phyloP scores from a whole-genome alignment of 2,797 vertebrate species.

The Bufotes viridis region DNA sequence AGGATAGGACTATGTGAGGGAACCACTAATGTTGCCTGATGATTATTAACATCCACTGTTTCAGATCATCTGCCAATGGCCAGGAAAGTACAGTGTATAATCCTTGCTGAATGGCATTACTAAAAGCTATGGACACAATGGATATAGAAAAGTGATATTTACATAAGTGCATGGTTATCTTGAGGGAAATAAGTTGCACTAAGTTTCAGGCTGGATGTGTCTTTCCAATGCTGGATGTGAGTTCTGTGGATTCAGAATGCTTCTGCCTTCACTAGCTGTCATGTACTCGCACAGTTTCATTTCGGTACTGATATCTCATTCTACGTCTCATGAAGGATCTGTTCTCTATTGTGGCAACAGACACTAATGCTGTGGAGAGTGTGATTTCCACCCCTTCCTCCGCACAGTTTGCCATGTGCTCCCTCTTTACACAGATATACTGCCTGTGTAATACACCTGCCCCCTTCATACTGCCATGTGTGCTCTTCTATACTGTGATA shows the following conservation, averaged over 20 bases:
- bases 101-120: neutral
- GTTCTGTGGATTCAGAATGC: neutral
- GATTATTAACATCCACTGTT: neutral
- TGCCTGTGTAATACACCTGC: neutral
- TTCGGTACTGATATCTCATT: neutral
- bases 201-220: neutral
- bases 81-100: neutral
- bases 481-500: neutral
- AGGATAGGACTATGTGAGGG: neutral
- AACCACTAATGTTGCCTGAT: neutral
- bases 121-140: conserved; percentile 8
- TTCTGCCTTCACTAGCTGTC: too few species aligned
- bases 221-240: neutral
- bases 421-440: neutral
- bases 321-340: neutral
- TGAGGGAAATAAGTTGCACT: neutral
- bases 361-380: neutral
- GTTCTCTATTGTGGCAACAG: neutral
- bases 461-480: neutral
- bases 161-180: neutral
- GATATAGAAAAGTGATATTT: neutral
- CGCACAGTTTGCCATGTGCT: neutral
- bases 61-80: neutral
- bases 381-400: too few species aligned
- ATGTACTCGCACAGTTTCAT: neutral